phyloP scores from a whole-genome alignment of 2,113 vertebrate species.

The Thinocorus orbignyianus region DNA sequence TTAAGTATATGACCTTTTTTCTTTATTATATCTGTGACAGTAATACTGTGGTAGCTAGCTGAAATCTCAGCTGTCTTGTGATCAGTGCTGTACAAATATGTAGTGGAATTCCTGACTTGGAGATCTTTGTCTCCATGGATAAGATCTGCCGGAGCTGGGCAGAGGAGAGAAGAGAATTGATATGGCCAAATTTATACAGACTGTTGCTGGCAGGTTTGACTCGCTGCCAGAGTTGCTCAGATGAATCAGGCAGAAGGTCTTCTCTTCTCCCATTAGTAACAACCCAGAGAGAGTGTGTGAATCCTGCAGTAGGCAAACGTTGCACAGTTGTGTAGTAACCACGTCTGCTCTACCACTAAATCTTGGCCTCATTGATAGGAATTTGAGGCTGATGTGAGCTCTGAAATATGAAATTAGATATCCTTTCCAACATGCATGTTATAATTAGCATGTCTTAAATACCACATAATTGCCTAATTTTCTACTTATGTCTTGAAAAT shows the following conservation, averaged over 20 bases:
- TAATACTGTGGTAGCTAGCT: neutral
- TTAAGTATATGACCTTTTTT: neutral
- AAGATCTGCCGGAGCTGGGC: neutral
- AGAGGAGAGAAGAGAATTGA: neutral
- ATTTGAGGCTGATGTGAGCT: neutral
- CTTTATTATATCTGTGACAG: neutral
- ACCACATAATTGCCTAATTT: neutral
- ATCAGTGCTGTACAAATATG: neutral
- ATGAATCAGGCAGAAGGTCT: neutral
- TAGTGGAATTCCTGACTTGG: fast-evolving
- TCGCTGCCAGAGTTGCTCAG: neutral
- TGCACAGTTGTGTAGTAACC: neutral
- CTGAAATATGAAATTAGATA: neutral
- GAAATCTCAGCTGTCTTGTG: neutral
- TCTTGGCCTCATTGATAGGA: neutral
- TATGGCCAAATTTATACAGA: neutral
- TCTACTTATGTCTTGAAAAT: neutral
- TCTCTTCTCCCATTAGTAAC: neutral
- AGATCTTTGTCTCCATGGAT: neutral
- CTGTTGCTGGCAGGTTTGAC: neutral
- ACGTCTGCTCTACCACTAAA: neutral
- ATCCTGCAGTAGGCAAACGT: fast-evolving
- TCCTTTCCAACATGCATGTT: neutral
- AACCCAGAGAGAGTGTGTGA: neutral
- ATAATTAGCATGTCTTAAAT: neutral